These are phyloP conservation scores for Drosophila bifasciata DNA, from an alignment of 1,140 invertebrate species.

Conservation along the genomic window DNA sequence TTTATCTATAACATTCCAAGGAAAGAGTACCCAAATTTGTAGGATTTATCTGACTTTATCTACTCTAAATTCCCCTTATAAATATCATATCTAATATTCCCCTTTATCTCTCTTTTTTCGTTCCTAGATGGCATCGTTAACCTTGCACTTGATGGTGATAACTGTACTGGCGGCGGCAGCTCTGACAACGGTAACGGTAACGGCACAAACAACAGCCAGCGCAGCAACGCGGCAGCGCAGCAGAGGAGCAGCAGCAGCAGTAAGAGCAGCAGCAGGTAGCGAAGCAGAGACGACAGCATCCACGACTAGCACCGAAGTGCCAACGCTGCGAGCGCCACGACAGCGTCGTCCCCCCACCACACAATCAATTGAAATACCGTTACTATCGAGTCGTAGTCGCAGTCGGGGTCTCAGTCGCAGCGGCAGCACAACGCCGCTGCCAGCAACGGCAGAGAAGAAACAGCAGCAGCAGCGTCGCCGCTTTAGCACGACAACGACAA, in stretches of 20 bases:
- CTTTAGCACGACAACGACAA: slow-evolving; percentile 32
- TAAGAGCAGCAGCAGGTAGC: neutral
- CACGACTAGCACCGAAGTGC: slow-evolving; percentile 66
- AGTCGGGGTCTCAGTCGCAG: slow-evolving; percentile 32
- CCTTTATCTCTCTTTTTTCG: slow-evolving; percentile 1
- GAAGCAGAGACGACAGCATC: slow-evolving; percentile 20
- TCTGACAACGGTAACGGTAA: slow-evolving; percentile 29
- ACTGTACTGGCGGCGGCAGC: slow-evolving; percentile 62
- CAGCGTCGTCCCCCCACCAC: slow-evolving; percentile 67
- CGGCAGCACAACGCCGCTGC: slow-evolving; percentile 26
- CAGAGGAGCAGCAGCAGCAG: slow-evolving; percentile 17
- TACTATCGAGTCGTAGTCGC: slow-evolving; percentile 29
- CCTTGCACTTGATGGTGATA: slow-evolving; percentile 81
- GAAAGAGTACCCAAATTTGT: too few relatives aligned
- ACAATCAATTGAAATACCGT: slow-evolving; percentile 52
- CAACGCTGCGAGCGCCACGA: slow-evolving; percentile 68
- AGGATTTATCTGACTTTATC: too few relatives aligned
- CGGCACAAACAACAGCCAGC: slow-evolving; percentile 23
- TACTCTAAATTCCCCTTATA: too few relatives aligned
- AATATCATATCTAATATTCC: too few relatives aligned
- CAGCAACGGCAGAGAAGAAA: slow-evolving; percentile 30
- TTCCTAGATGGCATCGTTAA: slow-evolving; percentile 81
- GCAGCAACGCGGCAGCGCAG: slow-evolving; percentile 42
- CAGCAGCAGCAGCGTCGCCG: slow-evolving; percentile 40
- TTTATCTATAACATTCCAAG: too few relatives aligned